A percentile compares a stretch with the other conserved stretches of the same genome.
Evolutionary conservation across 2,797 vertebrate species (phyloP).

Genomic region (Pantherophis vulpinus): DNA sequence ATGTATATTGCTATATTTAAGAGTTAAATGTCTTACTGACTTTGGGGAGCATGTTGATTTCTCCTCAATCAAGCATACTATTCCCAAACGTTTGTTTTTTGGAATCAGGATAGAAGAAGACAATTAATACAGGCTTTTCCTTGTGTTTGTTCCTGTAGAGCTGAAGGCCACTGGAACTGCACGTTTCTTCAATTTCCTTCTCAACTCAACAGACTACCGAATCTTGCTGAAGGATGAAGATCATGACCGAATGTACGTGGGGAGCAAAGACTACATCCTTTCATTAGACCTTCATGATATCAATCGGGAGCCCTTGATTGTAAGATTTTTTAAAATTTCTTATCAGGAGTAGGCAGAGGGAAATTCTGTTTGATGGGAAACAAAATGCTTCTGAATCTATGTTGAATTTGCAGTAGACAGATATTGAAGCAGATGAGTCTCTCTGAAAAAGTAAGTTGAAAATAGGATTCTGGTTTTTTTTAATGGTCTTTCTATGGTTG

Average conservation of each 20-base stretch:
- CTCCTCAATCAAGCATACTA: neutral
- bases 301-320: conserved; percentile 98
- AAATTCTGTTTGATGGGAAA: neutral
- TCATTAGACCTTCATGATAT: conserved; percentile 98
- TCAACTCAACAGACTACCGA: conserved; percentile 96
- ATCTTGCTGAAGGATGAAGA: conserved; percentile 98
- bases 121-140: neutral
- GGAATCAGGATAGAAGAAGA: neutral
- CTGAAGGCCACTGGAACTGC: conserved; percentile 91
- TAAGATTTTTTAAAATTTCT: conserved; percentile 71
- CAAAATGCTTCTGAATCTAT: neutral
- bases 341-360: neutral
- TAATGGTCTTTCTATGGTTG: neutral
- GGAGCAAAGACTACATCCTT: conserved; percentile 97
- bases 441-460: neutral
- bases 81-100: neutral
- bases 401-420: neutral
- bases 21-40: neutral
- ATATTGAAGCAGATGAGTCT: neutral
- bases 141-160: conserved; percentile 71
- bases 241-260: conserved; percentile 99
- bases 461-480: neutral
- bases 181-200: conserved; percentile 95
- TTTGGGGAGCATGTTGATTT: neutral
- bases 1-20: neutral